phyloP scores from a whole-genome alignment of 2,888 invertebrate species.

The Thera britannica region DNA sequence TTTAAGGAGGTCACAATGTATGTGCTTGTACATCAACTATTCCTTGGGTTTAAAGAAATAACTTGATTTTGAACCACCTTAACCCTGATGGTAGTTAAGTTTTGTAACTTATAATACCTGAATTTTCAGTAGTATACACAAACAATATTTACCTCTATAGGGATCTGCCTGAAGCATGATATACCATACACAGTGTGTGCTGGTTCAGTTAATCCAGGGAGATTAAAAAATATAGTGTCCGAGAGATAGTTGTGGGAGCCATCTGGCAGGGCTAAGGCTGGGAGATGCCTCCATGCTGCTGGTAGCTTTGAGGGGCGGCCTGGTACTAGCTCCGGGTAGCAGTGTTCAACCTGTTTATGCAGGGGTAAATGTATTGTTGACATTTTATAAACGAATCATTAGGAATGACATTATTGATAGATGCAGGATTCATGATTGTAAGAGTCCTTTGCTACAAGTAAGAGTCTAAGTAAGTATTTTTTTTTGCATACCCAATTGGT shows the following conservation, averaged over 20 bases:
- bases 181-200: conserved; percentile 96
- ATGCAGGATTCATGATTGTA: no score
- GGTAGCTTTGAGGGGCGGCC: conserved; percentile 93
- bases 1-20: no score
- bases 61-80: no score
- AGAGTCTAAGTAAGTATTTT: no score
- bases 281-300: conserved; percentile 96
- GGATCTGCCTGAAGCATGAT: conserved; percentile 98
- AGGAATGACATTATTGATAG: no score
- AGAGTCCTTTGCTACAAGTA: no score
- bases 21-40: no score
- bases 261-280: conserved; percentile 98
- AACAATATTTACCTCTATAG: conserved; percentile 89
- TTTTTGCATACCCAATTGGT: no score
- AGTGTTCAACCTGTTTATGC: conserved; percentile 90
- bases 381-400: not conserved
- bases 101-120: no score
- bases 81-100: no score
- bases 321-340: conserved; percentile 94
- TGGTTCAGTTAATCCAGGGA: conserved; percentile 94
- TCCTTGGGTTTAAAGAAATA: no score
- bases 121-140: no score
- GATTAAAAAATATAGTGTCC: conserved; percentile 98
- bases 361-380: not conserved
- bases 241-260: conserved; percentile 98